These are phyloP conservation scores for Scaptomyza hsui DNA, from an alignment of 1,140 invertebrate species.

Conservation along the genomic window DNA sequence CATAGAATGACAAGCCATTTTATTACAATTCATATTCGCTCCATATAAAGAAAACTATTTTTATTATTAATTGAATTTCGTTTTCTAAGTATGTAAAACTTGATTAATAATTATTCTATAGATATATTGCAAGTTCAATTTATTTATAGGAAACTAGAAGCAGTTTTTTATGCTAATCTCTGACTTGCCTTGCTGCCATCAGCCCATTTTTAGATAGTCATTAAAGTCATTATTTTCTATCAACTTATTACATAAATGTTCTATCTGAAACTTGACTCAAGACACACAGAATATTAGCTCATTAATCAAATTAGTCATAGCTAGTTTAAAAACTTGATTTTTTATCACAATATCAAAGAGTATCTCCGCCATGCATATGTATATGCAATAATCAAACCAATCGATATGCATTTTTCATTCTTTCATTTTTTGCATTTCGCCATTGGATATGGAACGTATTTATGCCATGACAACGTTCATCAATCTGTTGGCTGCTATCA, in stretches of 20 bases:
- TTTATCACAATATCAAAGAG: conserved; percentile 10
- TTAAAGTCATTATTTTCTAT: no score
- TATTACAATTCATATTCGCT: not conserved
- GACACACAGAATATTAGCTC: not conserved
- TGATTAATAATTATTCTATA: no score
- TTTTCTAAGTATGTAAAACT: no score
- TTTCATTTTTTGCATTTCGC: conserved; percentile 44
- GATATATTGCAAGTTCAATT: no score
- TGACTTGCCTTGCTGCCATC: not conserved
- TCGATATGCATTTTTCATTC: conserved; percentile 21
- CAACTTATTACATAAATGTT: no score
- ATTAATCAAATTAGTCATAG: no score
- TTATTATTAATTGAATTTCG: no score
- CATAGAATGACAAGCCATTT: not conserved
- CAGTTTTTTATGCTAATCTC: not conserved
- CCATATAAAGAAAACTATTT: not conserved
- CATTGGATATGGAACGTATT: conserved; percentile 22
- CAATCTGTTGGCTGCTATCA: conserved; percentile 48
- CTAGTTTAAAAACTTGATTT: not conserved
- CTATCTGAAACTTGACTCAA: no score
- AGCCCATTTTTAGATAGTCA: no score
- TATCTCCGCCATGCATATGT: conserved; percentile 5
- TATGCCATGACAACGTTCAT: conserved; percentile 54
- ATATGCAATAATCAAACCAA: not conserved
- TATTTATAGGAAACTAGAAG: not conserved